Evolutionary conservation across 2,797 vertebrate species (phyloP).

Genomic region (Thaleichthys pacificus): DNA sequence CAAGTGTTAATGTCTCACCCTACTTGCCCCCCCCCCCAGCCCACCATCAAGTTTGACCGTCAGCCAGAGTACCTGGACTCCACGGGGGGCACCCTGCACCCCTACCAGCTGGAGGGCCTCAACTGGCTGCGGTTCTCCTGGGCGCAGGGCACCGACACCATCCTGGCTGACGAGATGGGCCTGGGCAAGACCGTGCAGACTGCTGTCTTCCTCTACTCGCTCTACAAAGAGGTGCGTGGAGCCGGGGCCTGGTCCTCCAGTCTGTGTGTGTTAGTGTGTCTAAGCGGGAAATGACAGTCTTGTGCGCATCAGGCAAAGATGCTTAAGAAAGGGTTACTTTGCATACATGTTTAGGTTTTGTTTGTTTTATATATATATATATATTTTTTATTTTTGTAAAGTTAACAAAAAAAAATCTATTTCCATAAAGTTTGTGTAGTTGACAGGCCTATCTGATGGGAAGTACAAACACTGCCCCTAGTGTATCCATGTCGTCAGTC

Average conservation of each 20-base stretch:
- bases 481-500: constrained; percentile 1
- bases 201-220: constrained; percentile 94
- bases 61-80: constrained; percentile 93
- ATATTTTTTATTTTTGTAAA: not conserved
- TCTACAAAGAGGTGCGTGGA: constrained; percentile 89
- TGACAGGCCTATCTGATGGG: no score
- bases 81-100: constrained; percentile 91
- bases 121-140: constrained; percentile 99
- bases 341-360: not conserved
- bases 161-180: constrained; percentile 98
- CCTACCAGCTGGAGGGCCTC: constrained; percentile 96
- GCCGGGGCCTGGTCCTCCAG: no score
- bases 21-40: constrained; percentile 65
- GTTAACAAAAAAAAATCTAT: not conserved
- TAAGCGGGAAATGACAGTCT: no score
- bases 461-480: not conserved
- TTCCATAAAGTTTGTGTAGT: not conserved
- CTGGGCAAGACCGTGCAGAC: constrained; percentile 97
- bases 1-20: not conserved
- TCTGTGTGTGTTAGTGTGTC: no score
- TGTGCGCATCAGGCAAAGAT: no score
- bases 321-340: not conserved
- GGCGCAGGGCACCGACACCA: constrained; percentile 98
- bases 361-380: not conserved
- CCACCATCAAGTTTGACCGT: constrained; percentile 95